Evolutionary conservation across 1,140 invertebrate species (phyloP), one percentile per base, ranked within the genome.

Genomic region (Olivierus martensii): DNA sequence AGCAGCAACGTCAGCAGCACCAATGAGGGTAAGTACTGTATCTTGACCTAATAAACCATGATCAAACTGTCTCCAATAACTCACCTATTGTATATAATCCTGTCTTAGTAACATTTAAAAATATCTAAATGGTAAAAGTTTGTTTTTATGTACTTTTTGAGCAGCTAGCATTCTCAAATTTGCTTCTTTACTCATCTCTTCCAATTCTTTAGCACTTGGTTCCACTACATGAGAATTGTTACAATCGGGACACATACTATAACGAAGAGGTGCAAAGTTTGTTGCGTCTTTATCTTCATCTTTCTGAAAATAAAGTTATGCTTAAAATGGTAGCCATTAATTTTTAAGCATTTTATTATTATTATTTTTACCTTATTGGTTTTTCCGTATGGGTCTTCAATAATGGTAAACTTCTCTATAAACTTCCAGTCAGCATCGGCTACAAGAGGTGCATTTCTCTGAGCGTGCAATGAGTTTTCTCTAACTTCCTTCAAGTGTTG

Each of bases 401-500:
- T 61, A 11, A 60, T 57, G 22, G 66, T 69, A 10, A 60, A 56
- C 19, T 64, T 65, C 28, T 67, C 63, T 0, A 73, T 70, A 37
- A 66, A 57, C 15, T 63, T 61, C 71, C 71, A 73, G 52, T 73
- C 67, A 38, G 69, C 66, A 55, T 73, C 70, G 9, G 67, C 66
- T 38, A 73, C 54, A 62, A 73, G 71, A 57, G 68, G 65, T 57
- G 72, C 70, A 49, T 65, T 66, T 60, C 67, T 69, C 21, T 68
- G 58, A 51, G 69, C 64, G 35, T 63, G 66, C 1, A 71, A 48
- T 12, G 65, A 63, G 34, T 62, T 63, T 5, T 61, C 49, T 47
- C 65, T 53, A 11, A 62, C 49, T 17, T 69, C 65, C n/a, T 63
- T 49, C 38, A 73, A 39, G 46, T 65, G 60, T 14, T 60, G 50